These are phyloP conservation scores for Harpalus rubripes DNA, from an alignment of 2,888 invertebrate species.

Conservation along the genomic window DNA sequence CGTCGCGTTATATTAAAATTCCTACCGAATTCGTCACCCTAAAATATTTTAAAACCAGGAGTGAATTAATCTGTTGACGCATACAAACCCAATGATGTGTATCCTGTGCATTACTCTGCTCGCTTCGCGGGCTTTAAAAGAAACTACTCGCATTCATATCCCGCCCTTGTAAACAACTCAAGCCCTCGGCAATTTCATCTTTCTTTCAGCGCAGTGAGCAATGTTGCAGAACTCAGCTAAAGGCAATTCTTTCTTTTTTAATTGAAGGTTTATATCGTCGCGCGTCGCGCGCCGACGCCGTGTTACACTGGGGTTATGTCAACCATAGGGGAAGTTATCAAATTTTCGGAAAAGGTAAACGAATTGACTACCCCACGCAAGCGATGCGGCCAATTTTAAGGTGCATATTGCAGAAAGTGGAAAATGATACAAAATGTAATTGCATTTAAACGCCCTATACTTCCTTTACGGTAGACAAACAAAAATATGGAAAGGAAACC, in stretches of 20 bases:
- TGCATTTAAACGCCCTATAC: neutral
- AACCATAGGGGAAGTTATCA: conserved; percentile 38
- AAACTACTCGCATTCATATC: conserved; percentile 64
- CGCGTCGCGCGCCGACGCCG: conserved; percentile 21
- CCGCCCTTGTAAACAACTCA: conserved; percentile 64
- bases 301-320: conserved; percentile 32
- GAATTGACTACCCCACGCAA: neutral
- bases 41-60: conserved; percentile 2
- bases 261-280: conserved; percentile 55
- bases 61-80: neutral
- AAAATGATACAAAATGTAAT: conserved; percentile 7
- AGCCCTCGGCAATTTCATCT: conserved; percentile 59
- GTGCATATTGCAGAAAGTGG: conserved; percentile 1
- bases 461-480: neutral
- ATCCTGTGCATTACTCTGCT: neutral
- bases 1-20: neutral
- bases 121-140: conserved; percentile 43
- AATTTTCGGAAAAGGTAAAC: conserved; percentile 31
- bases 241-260: conserved; percentile 45
- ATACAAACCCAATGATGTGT: conserved; percentile 5
- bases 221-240: conserved; percentile 59
- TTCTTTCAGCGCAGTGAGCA: conserved; percentile 62
- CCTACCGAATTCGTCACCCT: neutral
- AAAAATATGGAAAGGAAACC: neutral
- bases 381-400: neutral